Evolutionary conservation across 2,797 vertebrate species (phyloP).

Genomic region (Sebastiscus tertius): DNA sequence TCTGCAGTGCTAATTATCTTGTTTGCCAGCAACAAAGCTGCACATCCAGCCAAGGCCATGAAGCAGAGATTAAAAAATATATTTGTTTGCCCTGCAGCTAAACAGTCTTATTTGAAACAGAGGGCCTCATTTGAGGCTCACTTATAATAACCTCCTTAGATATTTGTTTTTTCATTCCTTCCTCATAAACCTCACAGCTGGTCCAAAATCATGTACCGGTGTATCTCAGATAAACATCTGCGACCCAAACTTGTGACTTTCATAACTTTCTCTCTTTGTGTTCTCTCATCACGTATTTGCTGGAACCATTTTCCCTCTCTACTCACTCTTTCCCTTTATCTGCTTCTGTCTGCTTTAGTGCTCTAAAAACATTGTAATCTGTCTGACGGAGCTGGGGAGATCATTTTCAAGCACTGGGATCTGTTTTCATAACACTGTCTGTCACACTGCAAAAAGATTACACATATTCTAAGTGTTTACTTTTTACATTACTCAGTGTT

Average conservation of each 20-base stretch:
- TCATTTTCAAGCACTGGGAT: not conserved
- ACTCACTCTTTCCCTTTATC: not conserved
- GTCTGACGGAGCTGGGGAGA: conserved; percentile 22
- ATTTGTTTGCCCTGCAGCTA: not conserved
- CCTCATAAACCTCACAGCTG: conserved; percentile 24
- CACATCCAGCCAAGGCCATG: not conserved
- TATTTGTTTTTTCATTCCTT: conserved; percentile 43
- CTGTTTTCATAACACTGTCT: conserved; percentile 14
- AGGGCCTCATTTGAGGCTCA: not conserved
- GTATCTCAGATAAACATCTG: conserved; percentile 43
- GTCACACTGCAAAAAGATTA: conserved; percentile 7
- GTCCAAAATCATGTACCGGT: conserved; percentile 16
- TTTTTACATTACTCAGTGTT: not conserved
- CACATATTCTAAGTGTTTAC: not conserved
- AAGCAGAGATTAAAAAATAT: not conserved
- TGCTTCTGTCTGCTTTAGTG: conserved; percentile 7
- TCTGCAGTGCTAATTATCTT: conserved; percentile 11
- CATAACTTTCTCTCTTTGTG: conserved; percentile 3
- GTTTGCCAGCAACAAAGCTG: not conserved
- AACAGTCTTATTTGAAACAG: conserved; percentile 35
- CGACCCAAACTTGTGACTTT: conserved; percentile 43
- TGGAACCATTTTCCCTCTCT: not conserved
- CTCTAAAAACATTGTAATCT: not conserved
- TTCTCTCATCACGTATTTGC: not conserved
- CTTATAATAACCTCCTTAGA: not conserved